Evolutionary conservation across 2,113 vertebrate genomes (phyloP).

Genomic region (Dolichotis patagonum): DNA sequence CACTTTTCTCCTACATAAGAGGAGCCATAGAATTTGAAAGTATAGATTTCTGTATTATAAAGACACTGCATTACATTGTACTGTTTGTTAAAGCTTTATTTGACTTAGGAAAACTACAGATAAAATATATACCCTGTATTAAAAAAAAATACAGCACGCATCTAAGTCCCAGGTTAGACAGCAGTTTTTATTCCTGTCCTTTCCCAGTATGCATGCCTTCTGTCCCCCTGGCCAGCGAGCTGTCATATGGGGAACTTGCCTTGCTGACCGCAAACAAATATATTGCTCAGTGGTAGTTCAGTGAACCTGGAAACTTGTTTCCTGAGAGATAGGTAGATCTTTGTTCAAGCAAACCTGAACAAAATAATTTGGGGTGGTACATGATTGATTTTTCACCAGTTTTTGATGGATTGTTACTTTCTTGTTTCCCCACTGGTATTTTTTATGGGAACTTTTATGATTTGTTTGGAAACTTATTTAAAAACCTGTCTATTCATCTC

Average conservation of each 20-base stretch:
- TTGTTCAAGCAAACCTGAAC: slow-evolving; percentile 40
- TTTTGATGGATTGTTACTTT: slow-evolving; percentile 64
- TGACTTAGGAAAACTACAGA: slow-evolving; percentile 1
- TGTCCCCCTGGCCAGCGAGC: background rate
- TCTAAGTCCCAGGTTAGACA: background rate
- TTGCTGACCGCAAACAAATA: background rate
- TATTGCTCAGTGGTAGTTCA: background rate
- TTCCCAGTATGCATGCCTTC: background rate
- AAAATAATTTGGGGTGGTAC: background rate
- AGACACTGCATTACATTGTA: background rate
- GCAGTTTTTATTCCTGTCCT: background rate
- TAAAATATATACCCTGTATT: background rate
- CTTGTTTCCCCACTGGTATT: slow-evolving; percentile 50
- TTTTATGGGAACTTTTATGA: slow-evolving; percentile 10
- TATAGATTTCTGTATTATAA: background rate
- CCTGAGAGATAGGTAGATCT: background rate
- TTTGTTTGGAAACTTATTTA: slow-evolving; percentile 71
- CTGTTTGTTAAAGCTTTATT: background rate
- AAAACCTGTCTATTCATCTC: slow-evolving; percentile 66
- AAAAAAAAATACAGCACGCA: background rate
- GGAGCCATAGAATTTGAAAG: background rate
- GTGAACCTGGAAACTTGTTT: background rate
- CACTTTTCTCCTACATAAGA: background rate
- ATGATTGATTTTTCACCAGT: slow-evolving; percentile 37
- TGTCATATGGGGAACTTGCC: background rate